Evolutionary conservation across 2,113 vertebrate species (phyloP), one percentile per base, ranked within the genome.

Genomic region (Brachirus orientalis): DNA sequence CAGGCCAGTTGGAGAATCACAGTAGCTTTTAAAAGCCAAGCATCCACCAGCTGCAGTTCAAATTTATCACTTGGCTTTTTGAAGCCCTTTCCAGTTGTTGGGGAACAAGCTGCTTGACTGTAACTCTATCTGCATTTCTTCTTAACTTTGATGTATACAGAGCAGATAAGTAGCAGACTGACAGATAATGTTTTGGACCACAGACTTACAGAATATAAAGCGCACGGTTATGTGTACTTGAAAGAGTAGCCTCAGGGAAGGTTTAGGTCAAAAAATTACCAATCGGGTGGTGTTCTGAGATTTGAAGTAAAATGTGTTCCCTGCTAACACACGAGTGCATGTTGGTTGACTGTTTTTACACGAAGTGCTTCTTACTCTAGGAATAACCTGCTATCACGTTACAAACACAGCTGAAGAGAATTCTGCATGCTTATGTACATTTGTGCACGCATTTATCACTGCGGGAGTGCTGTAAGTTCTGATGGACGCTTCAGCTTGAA

Each of bases 1-100:
- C 41, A 1, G 51, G 6, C 44, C 10, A 13, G 8, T 28, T 9
- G 54, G 59, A 38, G 46, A 45, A 62, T 68, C 67, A 35, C 40
- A 10, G 51, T 17, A 4, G 35, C 35, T 55, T 66, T 63, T 48
- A 51, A 63, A 85, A 73, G 43, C 60, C 1, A 0, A 66, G 41
- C 58, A 52, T 3, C 4, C 52, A 75, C 65, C 75, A 80, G 84
- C 77, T 86, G 86, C 73, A 28, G 58, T 52, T 82, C 70, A 59
- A 35, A 70, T 85, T 76, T 75, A 80, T 63, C 47, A 17, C 55
- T 70, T 20, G 7, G 48, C 58, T 69, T 58, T 61, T 47, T 7
- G 37, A 70, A 6, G 41, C 36, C 18, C 44, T 41, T 43, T 80
- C 56, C 62, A 75, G 72, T 79, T 86, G 69, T 72, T 69, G 13